These are phyloP conservation scores for Erpetoichthys calabaricus DNA, from an alignment of 2,797 vertebrate genomes.

Conservation along the genomic window DNA sequence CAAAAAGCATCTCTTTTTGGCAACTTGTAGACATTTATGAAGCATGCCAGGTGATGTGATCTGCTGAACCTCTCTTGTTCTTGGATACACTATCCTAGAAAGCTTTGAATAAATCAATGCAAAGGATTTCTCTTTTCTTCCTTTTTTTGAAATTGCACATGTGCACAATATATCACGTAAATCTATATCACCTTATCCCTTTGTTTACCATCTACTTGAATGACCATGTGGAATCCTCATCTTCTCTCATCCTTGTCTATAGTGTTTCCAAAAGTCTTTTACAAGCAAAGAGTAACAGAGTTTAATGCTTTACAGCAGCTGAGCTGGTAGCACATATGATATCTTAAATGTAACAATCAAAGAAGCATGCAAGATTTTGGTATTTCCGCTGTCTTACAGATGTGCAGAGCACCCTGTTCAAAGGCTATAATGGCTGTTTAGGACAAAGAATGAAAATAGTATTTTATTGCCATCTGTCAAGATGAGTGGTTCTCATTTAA, in stretches of 20 bases:
- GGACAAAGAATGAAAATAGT: constrained; percentile 41
- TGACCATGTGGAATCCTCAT: constrained; percentile 96
- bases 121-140: constrained; percentile 23
- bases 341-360: constrained; percentile 98
- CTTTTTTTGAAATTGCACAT: constrained; percentile 52
- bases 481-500: constrained; percentile 11
- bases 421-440: constrained; percentile 63
- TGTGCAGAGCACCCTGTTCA: constrained; percentile 59
- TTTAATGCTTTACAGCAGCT: constrained; percentile 88
- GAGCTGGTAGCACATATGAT: constrained; percentile 87
- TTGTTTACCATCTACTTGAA: constrained; percentile 76
- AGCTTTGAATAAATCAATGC: constrained; percentile 50
- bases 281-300: constrained; percentile 74
- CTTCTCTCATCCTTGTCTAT: constrained; percentile 74
- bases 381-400: constrained; percentile 83
- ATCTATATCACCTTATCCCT: constrained; percentile 64
- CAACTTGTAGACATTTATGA: too few relatives aligned
- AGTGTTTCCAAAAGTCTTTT: constrained; percentile 88
- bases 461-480: constrained; percentile 65
- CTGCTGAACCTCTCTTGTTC: constrained; percentile 54
- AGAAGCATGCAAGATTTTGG: constrained; percentile 75
- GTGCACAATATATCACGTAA: constrained; percentile 81
- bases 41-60: constrained; percentile 38
- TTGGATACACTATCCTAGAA: constrained; percentile 44
- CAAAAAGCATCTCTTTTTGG: too few relatives aligned